phyloP scores from a whole-genome alignment of 2,797 vertebrate genomes.

The Acropternis orthonyx region DNA sequence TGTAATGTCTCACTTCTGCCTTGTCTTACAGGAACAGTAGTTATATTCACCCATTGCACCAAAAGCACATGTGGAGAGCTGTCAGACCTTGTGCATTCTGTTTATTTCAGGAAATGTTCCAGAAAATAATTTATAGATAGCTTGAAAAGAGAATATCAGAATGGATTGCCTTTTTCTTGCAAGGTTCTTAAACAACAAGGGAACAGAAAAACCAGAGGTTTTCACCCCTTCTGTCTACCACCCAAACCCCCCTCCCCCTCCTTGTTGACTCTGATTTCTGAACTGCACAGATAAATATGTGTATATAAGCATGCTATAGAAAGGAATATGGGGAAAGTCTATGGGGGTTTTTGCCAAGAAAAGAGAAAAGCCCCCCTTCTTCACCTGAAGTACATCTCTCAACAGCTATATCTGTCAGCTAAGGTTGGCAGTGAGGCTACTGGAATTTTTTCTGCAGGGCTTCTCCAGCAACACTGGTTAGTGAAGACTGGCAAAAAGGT shows the following conservation, averaged over 20 bases:
- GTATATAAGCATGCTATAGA: not conserved
- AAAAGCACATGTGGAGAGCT: not conserved
- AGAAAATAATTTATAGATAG: constrained; percentile 30
- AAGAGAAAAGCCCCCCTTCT: not conserved
- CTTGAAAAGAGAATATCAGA: not conserved
- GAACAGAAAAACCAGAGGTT: not conserved
- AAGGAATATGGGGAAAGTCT: not conserved
- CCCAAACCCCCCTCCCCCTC: accelerated
- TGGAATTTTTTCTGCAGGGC: not conserved
- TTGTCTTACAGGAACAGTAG: constrained; percentile 25
- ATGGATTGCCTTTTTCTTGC: not conserved
- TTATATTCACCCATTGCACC: constrained; percentile 9
- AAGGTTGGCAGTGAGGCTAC: not conserved
- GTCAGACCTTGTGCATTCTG: not conserved
- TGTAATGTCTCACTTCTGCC: constrained; percentile 46
- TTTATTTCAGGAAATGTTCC: constrained; percentile 26
- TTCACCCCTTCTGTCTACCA: not conserved
- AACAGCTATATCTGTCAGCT: not conserved
- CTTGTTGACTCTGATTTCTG: not conserved
- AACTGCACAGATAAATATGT: not conserved
- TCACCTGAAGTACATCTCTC: not conserved
- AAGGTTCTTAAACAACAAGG: not conserved
- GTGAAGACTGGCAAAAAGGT: not conserved
- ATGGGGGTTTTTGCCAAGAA: not conserved
- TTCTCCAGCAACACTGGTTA: not conserved